Conservation (phyloP, 2,888 invertebrate species). For the Yponomeuta plumbellus region DNA sequence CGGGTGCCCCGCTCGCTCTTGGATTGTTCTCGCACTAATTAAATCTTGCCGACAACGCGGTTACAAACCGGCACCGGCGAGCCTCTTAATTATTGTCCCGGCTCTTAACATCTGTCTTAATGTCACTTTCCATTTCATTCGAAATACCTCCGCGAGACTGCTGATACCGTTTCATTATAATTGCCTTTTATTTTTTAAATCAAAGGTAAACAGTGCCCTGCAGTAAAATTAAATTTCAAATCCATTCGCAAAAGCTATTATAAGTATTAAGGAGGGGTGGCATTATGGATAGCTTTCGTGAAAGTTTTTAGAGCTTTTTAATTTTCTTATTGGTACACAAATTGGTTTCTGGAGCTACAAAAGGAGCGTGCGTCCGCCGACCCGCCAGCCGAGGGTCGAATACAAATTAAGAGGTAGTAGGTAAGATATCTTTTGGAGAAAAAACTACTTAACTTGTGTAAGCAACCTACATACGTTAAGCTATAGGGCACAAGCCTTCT, state of each 20-base stretch:
- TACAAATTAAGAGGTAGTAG: slow-evolving; percentile 62
- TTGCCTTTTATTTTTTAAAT: slow-evolving; percentile 3
- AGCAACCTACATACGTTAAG: slow-evolving; percentile 48
- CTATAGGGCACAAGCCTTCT: too few species aligned
- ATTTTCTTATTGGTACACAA: slow-evolving; percentile 68
- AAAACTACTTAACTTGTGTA: slow-evolving; percentile 63
- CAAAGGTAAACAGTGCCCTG: background rate
- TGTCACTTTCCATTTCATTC: slow-evolving; percentile 68
- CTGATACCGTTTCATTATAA: slow-evolving; percentile 4
- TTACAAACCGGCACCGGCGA: slow-evolving; percentile 56
- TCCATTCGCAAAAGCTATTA: slow-evolving; percentile 2
- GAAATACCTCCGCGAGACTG: slow-evolving; percentile 46
- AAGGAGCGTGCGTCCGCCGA: slow-evolving; percentile 56
- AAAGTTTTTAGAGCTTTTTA: slow-evolving; percentile 54
- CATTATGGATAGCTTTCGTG: slow-evolving; percentile 9
- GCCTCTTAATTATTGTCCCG: slow-evolving; percentile 74
- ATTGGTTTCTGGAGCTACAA: slow-evolving; percentile 68
- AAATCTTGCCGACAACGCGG: slow-evolving; percentile 70
- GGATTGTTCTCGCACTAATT: slow-evolving; percentile 68
- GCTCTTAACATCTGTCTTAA: slow-evolving; percentile 74
- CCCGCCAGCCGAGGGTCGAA: slow-evolving; percentile 56
- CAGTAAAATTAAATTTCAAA: background rate
- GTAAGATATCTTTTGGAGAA: slow-evolving; percentile 45
- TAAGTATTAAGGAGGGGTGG: background rate
- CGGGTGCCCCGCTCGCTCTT: slow-evolving; percentile 11